phyloP scores from a whole-genome alignment of 2,797 vertebrate genomes.

The Rhynchonycteris naso region DNA sequence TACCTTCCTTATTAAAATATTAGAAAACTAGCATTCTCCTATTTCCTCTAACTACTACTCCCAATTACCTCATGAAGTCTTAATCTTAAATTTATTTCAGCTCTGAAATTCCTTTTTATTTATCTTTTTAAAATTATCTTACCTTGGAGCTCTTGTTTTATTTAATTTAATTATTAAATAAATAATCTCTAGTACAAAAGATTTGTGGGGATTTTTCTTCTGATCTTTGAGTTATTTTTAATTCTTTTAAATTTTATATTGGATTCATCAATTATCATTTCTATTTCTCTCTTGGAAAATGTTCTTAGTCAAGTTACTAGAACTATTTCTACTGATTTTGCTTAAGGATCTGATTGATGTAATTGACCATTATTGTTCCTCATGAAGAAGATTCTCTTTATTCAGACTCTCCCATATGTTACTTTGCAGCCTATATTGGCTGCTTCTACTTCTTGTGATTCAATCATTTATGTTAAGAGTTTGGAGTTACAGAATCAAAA shows the following conservation, averaged over 20 bases:
- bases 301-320: neutral
- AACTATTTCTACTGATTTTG: neutral
- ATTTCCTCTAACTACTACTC: neutral
- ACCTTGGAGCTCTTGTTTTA: neutral
- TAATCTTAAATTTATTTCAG: neutral
- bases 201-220: neutral
- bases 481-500: conserved; percentile 18
- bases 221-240: neutral
- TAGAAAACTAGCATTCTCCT: neutral
- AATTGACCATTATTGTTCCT: neutral
- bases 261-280: neutral
- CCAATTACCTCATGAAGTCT: neutral
- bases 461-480: neutral
- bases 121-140: neutral
- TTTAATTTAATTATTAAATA: conserved; percentile 13
- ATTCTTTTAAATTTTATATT: neutral
- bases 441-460: neutral
- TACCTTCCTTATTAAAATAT: neutral
- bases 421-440: neutral
- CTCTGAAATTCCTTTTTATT: neutral
- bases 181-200: neutral
- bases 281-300: neutral
- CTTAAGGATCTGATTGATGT: neutral
- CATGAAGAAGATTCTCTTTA: neutral
- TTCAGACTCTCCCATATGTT: neutral